These are phyloP conservation scores for Brachyopa scutellaris DNA, from an alignment of 2,888 invertebrate species.

Conservation along the genomic window DNA sequence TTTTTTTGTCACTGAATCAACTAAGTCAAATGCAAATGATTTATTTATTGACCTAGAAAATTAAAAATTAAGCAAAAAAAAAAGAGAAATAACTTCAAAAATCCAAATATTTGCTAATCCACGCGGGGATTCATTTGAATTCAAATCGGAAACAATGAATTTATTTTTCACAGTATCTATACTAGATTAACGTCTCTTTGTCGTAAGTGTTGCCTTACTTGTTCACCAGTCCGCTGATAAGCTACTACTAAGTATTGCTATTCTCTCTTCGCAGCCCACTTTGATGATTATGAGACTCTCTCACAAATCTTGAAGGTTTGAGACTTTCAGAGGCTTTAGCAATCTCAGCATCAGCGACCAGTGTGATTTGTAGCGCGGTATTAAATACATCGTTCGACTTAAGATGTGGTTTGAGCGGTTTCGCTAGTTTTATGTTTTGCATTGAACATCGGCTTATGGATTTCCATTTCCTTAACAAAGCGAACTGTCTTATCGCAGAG, in stretches of 20 bases:
- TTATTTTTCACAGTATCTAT: neutral
- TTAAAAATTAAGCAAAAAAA: neutral
- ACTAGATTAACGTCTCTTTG: constrained; percentile 15
- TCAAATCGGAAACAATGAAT: neutral
- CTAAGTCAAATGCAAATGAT: neutral
- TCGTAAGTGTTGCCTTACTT: neutral
- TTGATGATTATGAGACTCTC: constrained; percentile 24
- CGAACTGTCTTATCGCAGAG: constrained; percentile 28
- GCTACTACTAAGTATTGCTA: too few species aligned
- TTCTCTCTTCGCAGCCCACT: constrained; percentile 28
- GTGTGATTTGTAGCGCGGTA: constrained; percentile 53
- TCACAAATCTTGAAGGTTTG: constrained; percentile 31
- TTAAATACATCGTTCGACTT: constrained; percentile 47
- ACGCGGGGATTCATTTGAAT: neutral
- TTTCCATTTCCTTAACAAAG: constrained; percentile 32
- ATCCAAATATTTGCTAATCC: constrained; percentile 14
- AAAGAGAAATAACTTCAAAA: too few species aligned
- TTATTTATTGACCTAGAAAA: constrained; percentile 25
- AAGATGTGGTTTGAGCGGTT: constrained; percentile 56
- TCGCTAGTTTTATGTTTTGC: neutral
- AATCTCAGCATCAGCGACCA: constrained; percentile 32
- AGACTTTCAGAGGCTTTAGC: constrained; percentile 17
- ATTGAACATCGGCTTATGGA: neutral
- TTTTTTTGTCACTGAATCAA: neutral
- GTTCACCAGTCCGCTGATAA: too few species aligned